These are phyloP conservation scores for Syrmaticus mikado DNA, from an alignment of 2,113 vertebrate species.

Conservation along the genomic window DNA sequence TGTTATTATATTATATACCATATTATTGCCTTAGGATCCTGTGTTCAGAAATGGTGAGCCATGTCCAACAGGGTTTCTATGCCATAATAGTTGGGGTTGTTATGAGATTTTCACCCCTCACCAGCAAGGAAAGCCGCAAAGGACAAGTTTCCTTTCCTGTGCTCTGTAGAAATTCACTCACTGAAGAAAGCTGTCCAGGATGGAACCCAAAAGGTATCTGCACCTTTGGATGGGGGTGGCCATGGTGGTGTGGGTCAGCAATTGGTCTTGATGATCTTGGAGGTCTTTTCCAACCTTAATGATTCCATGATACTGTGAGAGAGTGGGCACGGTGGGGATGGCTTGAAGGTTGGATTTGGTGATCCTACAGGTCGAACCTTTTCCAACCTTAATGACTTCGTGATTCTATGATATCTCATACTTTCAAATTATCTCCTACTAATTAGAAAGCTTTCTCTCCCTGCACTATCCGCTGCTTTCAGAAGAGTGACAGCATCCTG, in stretches of 20 bases:
- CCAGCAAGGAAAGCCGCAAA: neutral
- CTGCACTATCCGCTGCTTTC: neutral
- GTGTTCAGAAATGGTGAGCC: neutral
- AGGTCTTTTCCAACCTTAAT: too few relatives aligned
- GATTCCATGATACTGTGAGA: too few relatives aligned
- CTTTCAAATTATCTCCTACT: neutral
- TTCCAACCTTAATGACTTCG: too few relatives aligned
- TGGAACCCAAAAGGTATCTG: neutral
- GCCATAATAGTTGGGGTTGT: rapidly evolving
- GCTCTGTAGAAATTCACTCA: neutral
- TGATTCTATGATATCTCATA: neutral
- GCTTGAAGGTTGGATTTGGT: too few relatives aligned
- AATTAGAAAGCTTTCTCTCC: neutral
- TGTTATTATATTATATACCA: too few relatives aligned
- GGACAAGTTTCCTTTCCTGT: neutral
- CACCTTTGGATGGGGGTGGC: neutral
- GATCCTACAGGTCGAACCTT: too few relatives aligned
- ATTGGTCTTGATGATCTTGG: too few relatives aligned
- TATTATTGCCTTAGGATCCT: neutral
- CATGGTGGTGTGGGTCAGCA: too few relatives aligned
- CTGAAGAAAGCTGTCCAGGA: neutral
- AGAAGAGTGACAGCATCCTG: neutral
- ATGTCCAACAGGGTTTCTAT: neutral
- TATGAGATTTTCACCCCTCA: neutral
- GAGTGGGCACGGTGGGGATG: too few relatives aligned